Evolutionary conservation across 2,113 vertebrate genomes (phyloP), one percentile per base, ranked within the genome.

Genomic region (Acanthochromis polyacanthus): DNA sequence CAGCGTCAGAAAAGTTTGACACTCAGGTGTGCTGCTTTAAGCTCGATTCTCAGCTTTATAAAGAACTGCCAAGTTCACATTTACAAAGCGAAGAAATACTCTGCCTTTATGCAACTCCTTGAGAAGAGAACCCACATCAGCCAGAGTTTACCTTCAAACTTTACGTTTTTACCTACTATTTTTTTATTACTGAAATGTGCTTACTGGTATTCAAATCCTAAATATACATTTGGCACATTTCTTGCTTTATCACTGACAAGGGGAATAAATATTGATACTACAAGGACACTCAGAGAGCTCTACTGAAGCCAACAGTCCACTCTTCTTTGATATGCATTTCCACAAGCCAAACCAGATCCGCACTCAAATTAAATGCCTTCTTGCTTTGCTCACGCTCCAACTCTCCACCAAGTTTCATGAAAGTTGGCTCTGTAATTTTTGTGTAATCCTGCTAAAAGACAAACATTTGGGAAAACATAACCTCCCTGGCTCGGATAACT

Each of bases 1-100:
- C 82, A 84, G 76, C 67, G 82, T 77, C 57, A 79, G 67, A 45
- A 80, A 83, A 83, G 71, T 48, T 40, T 87, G 79, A 88, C 81
- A 83, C 73, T 69, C 63, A 71, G 61, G 51, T 43, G 2, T 57
- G 17, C 72, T 76, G 64, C 80, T 74, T 79, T 71, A 80, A 53
- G 36, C 14, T 20, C 30, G 56, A 87, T 85, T 69, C 65, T 63
- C 28, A 80, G 72, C 69, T 75, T 75, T 40, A 40, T 16, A 56
- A 81, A 64, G 45, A 75, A 76, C 22, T 78, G 25, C 46, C 28
- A 40, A 11, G n/a, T 67, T 75, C 57, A 68, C 58, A 36, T 71
- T 36, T 51, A 63, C 25, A 65, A 32, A 60, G 40, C 19, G 22
- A 74, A 71, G 8, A 59, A 1, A 70, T n/a, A 58, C 52, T 71